Percentiles rank a stretch among this genome's conserved stretches.
These are phyloP conservation scores for Drosophila pachea DNA, from an alignment of 1,140 invertebrate species.

Conservation along the genomic window DNA sequence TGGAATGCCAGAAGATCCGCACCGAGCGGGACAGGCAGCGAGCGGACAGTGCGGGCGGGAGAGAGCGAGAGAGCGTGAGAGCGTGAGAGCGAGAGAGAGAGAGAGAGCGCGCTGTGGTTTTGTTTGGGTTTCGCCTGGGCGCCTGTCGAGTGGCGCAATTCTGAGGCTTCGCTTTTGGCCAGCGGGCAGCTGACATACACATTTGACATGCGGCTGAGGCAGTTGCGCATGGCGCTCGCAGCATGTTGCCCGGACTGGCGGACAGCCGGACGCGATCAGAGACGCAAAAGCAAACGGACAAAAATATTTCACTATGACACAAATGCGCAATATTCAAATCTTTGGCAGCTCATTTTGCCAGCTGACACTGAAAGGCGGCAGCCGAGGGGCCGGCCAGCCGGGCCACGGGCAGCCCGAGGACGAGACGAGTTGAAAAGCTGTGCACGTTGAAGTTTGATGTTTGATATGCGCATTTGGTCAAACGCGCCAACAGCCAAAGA, in stretches of 20 bases:
- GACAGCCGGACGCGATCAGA: neutral
- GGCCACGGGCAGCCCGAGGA: slow-evolving; percentile 1
- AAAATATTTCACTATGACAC: slow-evolving; percentile 48
- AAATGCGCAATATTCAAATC: slow-evolving; percentile 69
- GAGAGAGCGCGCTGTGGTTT: slow-evolving; percentile 14
- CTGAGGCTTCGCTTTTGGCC: slow-evolving; percentile 31
- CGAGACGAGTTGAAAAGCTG: slow-evolving; percentile 63
- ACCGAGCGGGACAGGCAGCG: neutral
- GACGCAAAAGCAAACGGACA: slow-evolving; percentile 7
- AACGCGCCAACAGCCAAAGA: slow-evolving; percentile 55
- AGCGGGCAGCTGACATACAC: slow-evolving; percentile 53
- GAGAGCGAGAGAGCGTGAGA: neutral
- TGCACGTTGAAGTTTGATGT: slow-evolving; percentile 64
- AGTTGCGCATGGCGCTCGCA: slow-evolving; percentile 32
- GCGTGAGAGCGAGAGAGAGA: neutral
- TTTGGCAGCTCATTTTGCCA: slow-evolving; percentile 55
- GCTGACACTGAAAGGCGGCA: slow-evolving; percentile 25
- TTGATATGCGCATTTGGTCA: slow-evolving; percentile 73
- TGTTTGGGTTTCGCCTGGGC: slow-evolving; percentile 39
- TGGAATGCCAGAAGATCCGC: neutral
- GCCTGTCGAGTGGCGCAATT: slow-evolving; percentile 75
- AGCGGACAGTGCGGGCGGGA: neutral
- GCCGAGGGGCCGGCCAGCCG: neutral
- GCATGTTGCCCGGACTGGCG: slow-evolving; percentile 49
- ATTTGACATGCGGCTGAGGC: slow-evolving; percentile 49